phyloP scores from a whole-genome alignment of 2,113 vertebrate genomes.

The Ardeotis arabs region DNA sequence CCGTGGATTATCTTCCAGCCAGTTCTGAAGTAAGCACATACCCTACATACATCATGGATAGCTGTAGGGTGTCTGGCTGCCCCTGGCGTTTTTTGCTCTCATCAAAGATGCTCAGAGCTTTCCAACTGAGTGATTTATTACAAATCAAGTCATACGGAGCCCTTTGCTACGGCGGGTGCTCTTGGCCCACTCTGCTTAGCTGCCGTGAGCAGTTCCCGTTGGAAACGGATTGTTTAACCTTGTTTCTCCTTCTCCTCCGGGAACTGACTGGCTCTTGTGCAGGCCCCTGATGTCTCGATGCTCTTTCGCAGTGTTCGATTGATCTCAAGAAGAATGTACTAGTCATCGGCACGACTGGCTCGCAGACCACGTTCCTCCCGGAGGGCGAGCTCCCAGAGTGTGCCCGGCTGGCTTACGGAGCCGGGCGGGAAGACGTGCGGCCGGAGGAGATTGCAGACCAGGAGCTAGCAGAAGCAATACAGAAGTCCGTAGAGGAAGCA shows the following conservation, averaged over 20 bases:
- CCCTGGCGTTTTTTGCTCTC: neutral
- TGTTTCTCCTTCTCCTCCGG: neutral
- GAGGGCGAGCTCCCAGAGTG: slow-evolving; percentile 96
- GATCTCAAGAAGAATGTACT: slow-evolving; percentile 96
- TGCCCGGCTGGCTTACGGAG: slow-evolving; percentile 90
- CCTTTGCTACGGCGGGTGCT: neutral
- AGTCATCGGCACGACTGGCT: slow-evolving; percentile 93
- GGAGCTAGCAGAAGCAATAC: slow-evolving; percentile 94
- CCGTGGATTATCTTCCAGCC: neutral
- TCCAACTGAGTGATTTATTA: neutral
- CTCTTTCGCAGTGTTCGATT: slow-evolving; percentile 87
- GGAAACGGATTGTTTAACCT: neutral
- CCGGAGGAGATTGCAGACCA: slow-evolving; percentile 92
- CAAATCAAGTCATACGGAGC: neutral
- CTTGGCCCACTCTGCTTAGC: neutral
- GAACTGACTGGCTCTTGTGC: fast-evolving
- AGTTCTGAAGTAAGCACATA: neutral
- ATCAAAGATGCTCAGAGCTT: neutral
- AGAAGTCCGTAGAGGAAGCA: slow-evolving; percentile 95
- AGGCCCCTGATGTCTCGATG: neutral
- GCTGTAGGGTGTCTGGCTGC: neutral
- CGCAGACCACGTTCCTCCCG: slow-evolving; percentile 91
- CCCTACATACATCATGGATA: neutral
- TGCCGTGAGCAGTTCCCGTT: neutral
- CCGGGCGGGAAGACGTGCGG: slow-evolving; percentile 83